Evolutionary conservation across 2,888 invertebrate genomes (phyloP), one percentile per base, ranked within the genome.

Genomic region (Leptopilina drosophilae): DNA sequence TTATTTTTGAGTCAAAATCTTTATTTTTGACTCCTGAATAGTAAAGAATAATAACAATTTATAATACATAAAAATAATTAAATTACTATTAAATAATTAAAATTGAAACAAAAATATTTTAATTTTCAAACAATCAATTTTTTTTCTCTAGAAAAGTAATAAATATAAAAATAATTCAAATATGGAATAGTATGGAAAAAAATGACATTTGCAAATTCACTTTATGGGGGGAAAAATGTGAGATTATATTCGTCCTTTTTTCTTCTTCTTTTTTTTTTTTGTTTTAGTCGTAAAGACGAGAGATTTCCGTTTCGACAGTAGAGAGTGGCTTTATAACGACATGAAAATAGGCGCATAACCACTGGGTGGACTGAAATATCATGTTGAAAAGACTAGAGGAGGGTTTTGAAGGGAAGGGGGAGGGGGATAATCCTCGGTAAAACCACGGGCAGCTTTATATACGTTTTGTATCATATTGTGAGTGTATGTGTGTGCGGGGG

Each of bases 371-470:
- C 76, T 69, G 83, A 82, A 83, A 85, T 85, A 82, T 84, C 76
- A 46, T 77, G 69, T 75, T 77, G 81, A 65, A 80, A 82, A 82
- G 56, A 53, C 64, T 20, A 77, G 77, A 46, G 77, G 73, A 77
- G 46, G 75, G 80, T 78, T 76, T 80, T 79, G 79, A 82, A 84
- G 82, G 85, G 87, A 84, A 82, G 83, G 83, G 77, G 42, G 42
- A 42, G 42, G 42, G 33, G 85, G 90, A 90, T 91, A 89, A 90
- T 90, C 90, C 90, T 86, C 85, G 86, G 88, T 87, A 89, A 90
- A 90, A 88, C 89, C 88, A 84, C 84, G 86, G 79, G 82, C 83
- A 79, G 80, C 79, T 82, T 78, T 83, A 14, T n/a, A 40, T 59
- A 15, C 81, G 33, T 33, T 33, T 33, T 33, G 33, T 33, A 33